phyloP scores from a whole-genome alignment of 2,888 invertebrate species.

The Noctua janthe region DNA sequence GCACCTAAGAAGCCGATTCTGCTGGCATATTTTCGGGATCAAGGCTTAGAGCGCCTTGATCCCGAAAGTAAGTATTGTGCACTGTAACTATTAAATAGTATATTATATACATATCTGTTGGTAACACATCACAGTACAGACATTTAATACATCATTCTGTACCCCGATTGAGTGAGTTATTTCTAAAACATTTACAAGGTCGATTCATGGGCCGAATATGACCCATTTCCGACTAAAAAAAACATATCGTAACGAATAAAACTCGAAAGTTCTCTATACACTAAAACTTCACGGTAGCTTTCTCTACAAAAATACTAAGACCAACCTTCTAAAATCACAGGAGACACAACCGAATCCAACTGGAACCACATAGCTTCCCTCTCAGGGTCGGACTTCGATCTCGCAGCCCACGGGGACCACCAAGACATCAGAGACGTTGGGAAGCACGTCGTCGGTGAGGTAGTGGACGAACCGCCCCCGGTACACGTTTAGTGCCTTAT shows the following conservation, averaged over 20 bases:
- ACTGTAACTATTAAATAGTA: too few relatives aligned
- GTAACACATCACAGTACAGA: too few relatives aligned
- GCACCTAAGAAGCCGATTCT: too few relatives aligned
- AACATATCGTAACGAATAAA: not conserved
- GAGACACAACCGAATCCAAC: constrained; percentile 77
- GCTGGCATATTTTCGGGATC: too few relatives aligned
- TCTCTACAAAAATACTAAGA: constrained; percentile 27
- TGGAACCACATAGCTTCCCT: constrained; percentile 90
- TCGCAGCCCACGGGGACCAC: constrained; percentile 89
- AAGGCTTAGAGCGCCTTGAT: too few relatives aligned
- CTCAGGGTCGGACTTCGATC: constrained; percentile 92
- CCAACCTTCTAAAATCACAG: constrained; percentile 56
- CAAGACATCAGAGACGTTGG: constrained; percentile 77
- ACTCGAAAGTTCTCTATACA: not conserved
- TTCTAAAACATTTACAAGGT: too few relatives aligned
- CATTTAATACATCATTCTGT: too few relatives aligned
- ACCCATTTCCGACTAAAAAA: too few relatives aligned
- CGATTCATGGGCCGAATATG: too few relatives aligned
- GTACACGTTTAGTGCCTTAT: constrained; percentile 76
- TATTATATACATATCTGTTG: too few relatives aligned
- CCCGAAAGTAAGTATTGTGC: too few relatives aligned
- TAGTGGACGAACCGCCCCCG: constrained; percentile 71
- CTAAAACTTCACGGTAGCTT: constrained; percentile 9
- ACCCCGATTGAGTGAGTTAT: too few relatives aligned
- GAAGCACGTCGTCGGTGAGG: constrained; percentile 75